Percentiles rank a stretch among this genome's conserved stretches.
Evolutionary conservation across 1,140 invertebrate species (phyloP).

Genomic region (Sminthurinus signatus): DNA sequence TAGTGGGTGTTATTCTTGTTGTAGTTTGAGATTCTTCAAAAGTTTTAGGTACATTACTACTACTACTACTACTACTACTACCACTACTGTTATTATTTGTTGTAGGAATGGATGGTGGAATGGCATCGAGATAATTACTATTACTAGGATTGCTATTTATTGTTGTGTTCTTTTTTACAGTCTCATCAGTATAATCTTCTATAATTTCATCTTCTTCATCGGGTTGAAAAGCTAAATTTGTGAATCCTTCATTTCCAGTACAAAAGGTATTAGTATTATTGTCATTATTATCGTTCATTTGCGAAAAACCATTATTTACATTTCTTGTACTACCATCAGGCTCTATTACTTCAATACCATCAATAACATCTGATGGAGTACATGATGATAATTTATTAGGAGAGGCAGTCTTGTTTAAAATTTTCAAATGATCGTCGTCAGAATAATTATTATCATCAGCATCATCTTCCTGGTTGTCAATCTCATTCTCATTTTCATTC

Average conservation of each 20-base stretch:
- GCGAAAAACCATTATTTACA: not conserved
- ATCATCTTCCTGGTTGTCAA: slow-evolving; percentile 2
- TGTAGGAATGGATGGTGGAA: not conserved
- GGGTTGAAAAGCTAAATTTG: slow-evolving; percentile 29
- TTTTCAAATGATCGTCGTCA: too few relatives aligned
- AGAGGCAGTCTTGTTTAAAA: too few relatives aligned
- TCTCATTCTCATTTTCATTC: too few relatives aligned
- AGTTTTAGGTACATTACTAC: not conserved
- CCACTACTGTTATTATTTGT: not conserved
- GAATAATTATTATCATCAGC: slow-evolving; percentile 15
- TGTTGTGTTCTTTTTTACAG: not conserved
- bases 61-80: not conserved
- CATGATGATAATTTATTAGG: too few relatives aligned
- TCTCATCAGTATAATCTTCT: too few relatives aligned
- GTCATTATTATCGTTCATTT: not conserved
- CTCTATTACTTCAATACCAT: not conserved
- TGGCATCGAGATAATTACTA: not conserved
- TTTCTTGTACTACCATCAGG: not conserved
- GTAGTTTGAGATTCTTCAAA: not conserved
- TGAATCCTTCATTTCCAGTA: slow-evolving; percentile 7
- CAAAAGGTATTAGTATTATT: slow-evolving; percentile 1
- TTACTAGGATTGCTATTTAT: too few relatives aligned
- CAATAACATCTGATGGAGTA: not conserved
- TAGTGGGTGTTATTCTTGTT: too few relatives aligned
- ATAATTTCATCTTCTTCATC: slow-evolving; percentile 10